These are phyloP conservation scores for Hippoglossus stenolepis DNA, from an alignment of 2,113 vertebrate species.

Conservation along the genomic window DNA sequence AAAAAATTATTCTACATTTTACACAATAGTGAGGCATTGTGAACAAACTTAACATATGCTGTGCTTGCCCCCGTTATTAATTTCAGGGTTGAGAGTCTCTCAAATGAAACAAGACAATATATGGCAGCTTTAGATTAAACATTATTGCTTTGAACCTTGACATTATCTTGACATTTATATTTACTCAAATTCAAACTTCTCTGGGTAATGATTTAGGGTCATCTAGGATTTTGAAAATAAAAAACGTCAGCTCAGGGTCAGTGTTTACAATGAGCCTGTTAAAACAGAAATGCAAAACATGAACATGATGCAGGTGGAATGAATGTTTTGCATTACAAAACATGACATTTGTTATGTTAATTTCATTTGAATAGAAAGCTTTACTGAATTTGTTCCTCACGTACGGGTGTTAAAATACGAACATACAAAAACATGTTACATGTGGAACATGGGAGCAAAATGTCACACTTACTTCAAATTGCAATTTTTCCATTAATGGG, in stretches of 20 bases:
- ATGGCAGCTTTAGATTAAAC: neutral
- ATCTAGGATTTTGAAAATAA: neutral
- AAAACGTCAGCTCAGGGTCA: no score
- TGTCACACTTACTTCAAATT: neutral
- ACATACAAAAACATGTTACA: slow-evolving; percentile 3
- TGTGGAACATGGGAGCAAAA: neutral
- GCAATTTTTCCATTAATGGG: neutral
- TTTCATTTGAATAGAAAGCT: neutral
- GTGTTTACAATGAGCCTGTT: neutral
- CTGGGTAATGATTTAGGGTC: neutral
- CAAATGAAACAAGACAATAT: neutral
- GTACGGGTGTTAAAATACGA: neutral
- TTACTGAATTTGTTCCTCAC: neutral
- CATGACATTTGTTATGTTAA: neutral
- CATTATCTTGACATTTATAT: neutral
- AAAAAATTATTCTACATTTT: neutral
- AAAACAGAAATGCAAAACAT: neutral
- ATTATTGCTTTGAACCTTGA: neutral
- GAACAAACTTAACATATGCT: neutral
- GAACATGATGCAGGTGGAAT: no score
- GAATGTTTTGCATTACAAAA: neutral
- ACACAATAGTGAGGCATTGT: neutral
- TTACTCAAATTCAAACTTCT: neutral
- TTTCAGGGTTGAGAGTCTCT: neutral
- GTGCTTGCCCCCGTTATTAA: neutral